phyloP scores from a whole-genome alignment of 2,888 invertebrate species.

The Apantesis nais region DNA sequence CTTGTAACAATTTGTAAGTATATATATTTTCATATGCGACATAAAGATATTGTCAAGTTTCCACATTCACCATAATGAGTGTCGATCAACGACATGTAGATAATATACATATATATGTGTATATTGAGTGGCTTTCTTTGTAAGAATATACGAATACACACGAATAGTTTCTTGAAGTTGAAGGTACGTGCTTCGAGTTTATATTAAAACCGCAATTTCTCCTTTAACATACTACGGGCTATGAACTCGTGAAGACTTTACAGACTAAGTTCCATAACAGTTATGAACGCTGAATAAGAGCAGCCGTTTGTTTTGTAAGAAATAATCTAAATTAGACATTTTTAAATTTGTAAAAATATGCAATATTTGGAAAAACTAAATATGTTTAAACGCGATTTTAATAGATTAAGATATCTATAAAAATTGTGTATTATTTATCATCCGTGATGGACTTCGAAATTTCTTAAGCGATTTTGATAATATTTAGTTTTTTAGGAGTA shows the following conservation, averaged over 20 bases:
- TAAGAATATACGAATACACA: not conserved
- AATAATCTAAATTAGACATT: no score
- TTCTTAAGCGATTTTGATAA: no score
- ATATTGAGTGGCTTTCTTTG: not conserved
- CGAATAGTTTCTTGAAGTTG: constrained; percentile 2
- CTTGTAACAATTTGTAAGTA: no score
- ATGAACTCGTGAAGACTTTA: not conserved
- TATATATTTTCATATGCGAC: no score
- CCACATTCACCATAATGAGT: not conserved
- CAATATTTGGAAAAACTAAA: no score
- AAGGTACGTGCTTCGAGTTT: not conserved
- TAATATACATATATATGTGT: not conserved
- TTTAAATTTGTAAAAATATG: no score
- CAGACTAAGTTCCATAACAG: not conserved
- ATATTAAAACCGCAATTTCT: not conserved
- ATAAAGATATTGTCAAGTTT: not conserved
- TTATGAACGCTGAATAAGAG: not conserved
- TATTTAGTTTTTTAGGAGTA: no score
- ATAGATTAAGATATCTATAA: no score
- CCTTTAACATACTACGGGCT: not conserved
- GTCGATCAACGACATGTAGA: no score
- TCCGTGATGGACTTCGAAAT: no score
- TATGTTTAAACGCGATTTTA: no score
- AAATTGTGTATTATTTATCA: no score
- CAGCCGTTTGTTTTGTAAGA: not conserved